Evolutionary conservation across 2,888 invertebrate genomes (phyloP), one percentile per base, ranked within the genome.

Genomic region (Drosophila barbarae): DNA sequence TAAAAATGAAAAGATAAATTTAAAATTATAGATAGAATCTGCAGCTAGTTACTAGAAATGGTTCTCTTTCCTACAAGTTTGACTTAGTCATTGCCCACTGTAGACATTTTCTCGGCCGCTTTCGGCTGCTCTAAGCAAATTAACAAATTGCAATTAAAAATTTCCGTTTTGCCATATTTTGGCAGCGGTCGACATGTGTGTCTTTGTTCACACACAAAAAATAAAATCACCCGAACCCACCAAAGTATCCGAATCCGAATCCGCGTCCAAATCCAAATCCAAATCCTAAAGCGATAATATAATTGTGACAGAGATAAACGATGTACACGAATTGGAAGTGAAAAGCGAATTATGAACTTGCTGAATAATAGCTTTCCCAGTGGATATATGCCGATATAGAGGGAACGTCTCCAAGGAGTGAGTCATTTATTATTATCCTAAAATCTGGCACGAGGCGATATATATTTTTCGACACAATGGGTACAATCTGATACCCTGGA

Each of bases 131-230:
- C 49, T 52, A 54, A 47, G 58, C 64, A 72, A 73, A 73, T 58
- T 69, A 69, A 54, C 67, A 74, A 76, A 74, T 71, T 71, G 74
- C 74, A 74, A 76, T 74, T 76, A 71, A 76, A 72, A 75, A 68
- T 71, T 65, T 71, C 68, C 51, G 57, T 65, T 65, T 73, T 69
- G 58, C 54, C 53, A 59, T 59, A 69, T 59, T 57, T 58, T 59
- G 63, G 55, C 59, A 59, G 42, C 71, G 42, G 41, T 35, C 44
- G 26, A 36, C 26, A 26, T 51, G 49, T 47, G 41, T 69, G 67
- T 49, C 49, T 51, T 49, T 50, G 51, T 63, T 63, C 51, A 38
- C 38, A 38, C 38, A 58, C 47, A 67, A 47, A 55, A 39, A 47
- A 55, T 47, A 65, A 66, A 64, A 46, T 55, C 59, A 58, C 32